Evolutionary conservation across 2,888 invertebrate species (phyloP).

Genomic region (Ennomos erosarius): DNA sequence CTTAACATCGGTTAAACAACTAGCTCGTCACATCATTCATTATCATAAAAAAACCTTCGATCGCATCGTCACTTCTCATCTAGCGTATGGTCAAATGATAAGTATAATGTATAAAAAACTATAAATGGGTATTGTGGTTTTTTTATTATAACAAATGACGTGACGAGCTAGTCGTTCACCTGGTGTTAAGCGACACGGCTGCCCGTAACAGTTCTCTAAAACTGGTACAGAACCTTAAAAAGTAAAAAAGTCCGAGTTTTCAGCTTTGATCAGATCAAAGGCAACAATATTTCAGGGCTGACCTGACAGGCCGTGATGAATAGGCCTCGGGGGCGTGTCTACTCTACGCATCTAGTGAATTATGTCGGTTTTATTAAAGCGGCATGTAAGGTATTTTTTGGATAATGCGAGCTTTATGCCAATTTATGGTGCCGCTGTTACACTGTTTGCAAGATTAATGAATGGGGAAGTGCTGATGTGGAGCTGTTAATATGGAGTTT

Average conservation of each 20-base stretch:
- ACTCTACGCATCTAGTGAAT: conserved; percentile 44
- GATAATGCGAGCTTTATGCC: conserved; percentile 38
- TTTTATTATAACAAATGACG: too few species aligned
- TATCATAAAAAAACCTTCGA: too few species aligned
- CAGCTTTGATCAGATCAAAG: conserved; percentile 50
- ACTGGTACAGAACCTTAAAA: background rate
- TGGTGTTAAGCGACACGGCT: too few species aligned
- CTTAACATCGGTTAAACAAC: too few species aligned
- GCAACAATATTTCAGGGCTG: conserved; percentile 45
- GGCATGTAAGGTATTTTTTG: conserved; percentile 37
- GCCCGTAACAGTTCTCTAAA: too few species aligned
- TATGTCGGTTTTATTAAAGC: conserved; percentile 45
- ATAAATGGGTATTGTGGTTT: too few species aligned
- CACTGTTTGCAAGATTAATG: conserved; percentile 26
- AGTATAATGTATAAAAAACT: too few species aligned
- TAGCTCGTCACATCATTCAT: too few species aligned
- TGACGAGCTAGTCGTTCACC: too few species aligned
- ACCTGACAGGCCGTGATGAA: conserved; percentile 48
- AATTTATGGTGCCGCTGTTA: conserved; percentile 31
- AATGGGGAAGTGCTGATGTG: background rate
- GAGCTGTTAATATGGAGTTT: background rate
- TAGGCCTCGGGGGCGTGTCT: conserved; percentile 40
- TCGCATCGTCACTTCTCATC: too few species aligned
- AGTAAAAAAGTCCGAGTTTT: conserved; percentile 35
- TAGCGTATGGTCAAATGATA: too few species aligned